These are phyloP conservation scores for Rotaria macrura DNA, from an alignment of 2,888 invertebrate species.

Conservation along the genomic window DNA sequence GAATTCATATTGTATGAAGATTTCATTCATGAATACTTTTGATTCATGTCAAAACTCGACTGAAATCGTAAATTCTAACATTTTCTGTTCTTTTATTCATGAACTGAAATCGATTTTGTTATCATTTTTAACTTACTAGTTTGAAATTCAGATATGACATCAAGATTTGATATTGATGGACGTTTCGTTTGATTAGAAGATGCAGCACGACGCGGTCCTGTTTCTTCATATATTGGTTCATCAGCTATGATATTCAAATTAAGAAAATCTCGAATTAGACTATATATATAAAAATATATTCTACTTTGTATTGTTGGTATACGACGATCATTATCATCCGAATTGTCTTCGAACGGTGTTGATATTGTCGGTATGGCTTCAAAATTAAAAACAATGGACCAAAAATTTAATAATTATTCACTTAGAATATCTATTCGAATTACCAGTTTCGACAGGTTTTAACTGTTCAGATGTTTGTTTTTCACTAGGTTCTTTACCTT, in stretches of 20 bases:
- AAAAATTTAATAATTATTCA: too few relatives aligned
- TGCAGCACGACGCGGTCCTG: constrained; percentile 23
- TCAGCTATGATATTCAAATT: not conserved
- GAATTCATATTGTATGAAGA: too few relatives aligned
- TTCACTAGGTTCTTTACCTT: constrained; percentile 20
- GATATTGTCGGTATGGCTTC: not conserved
- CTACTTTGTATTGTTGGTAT: not conserved
- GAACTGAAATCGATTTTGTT: too few relatives aligned
- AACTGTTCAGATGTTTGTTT: not conserved
- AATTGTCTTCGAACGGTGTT: not conserved
- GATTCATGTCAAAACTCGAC: not conserved
- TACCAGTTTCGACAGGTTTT: too few relatives aligned
- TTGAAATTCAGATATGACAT: not conserved
- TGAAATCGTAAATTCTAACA: too few relatives aligned
- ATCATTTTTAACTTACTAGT: not conserved
- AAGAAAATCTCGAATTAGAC: not conserved
- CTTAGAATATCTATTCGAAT: too few relatives aligned
- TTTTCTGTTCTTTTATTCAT: too few relatives aligned
- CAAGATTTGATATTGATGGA: not conserved
- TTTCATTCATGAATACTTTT: too few relatives aligned
- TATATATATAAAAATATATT: not conserved
- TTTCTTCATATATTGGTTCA: constrained; percentile 31
- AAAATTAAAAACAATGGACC: not conserved
- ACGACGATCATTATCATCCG: not conserved
- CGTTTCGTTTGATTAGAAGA: not conserved